A percentile compares a stretch with the other conserved stretches of the same genome.
Conservation (phyloP, 2,888 invertebrate genomes). For the Maniola hyperantus region DNA sequence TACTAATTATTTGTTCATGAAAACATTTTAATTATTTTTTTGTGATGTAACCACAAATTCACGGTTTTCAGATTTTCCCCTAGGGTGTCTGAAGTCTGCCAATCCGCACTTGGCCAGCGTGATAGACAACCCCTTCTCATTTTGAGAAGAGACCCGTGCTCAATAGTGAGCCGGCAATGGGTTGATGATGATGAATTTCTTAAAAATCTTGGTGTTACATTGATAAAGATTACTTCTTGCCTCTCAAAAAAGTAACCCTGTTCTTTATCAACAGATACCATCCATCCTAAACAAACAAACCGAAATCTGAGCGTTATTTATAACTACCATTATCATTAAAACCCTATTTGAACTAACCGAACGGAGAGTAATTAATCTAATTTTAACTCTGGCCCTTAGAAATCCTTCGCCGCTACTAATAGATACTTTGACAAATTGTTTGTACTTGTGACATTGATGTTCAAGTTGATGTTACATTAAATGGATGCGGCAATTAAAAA, state of each 20-base stretch:
- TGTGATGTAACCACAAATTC: too few relatives aligned
- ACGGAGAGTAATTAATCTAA: slow-evolving; percentile 16
- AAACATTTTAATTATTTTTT: too few relatives aligned
- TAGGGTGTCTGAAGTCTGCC: too few relatives aligned
- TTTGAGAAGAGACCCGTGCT: too few relatives aligned
- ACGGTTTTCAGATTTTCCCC: too few relatives aligned
- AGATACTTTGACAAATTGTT: slow-evolving; percentile 13
- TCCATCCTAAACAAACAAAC: slow-evolving; percentile 27
- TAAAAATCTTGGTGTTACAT: too few relatives aligned
- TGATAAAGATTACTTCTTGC: too few relatives aligned
- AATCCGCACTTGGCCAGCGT: too few relatives aligned
- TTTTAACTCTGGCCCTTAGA: slow-evolving; percentile 23
- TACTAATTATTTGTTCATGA: too few relatives aligned
- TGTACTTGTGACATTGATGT: not conserved
- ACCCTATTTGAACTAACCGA: slow-evolving; percentile 8
- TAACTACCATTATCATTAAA: slow-evolving; percentile 14
- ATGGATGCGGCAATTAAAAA: slow-evolving; percentile 3
- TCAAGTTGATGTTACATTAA: not conserved
- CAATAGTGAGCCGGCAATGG: too few relatives aligned
- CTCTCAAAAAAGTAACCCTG: not conserved
- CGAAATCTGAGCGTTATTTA: slow-evolving; percentile 21
- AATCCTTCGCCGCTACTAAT: not conserved
- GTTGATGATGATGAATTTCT: too few relatives aligned
- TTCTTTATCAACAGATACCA: not conserved
- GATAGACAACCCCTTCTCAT: too few relatives aligned